A percentile compares a stretch with the other conserved stretches of the same genome.
Evolutionary conservation across 2,113 vertebrate species (phyloP).

Genomic region (Anguilla rostrata): DNA sequence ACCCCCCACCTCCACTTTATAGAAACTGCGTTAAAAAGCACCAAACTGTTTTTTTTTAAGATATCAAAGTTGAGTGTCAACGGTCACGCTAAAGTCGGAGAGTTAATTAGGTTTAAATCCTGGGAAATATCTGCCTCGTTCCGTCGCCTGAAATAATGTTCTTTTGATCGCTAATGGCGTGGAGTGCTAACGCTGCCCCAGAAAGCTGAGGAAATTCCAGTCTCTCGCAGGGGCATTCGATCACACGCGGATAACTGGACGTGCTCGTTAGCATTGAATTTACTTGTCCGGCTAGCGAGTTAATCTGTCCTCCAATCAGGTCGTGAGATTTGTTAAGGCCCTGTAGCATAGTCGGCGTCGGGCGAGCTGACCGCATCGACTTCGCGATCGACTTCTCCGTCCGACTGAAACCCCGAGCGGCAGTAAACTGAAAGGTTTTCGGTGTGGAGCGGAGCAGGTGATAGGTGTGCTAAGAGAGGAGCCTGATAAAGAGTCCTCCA

Average conservation of each 20-base stretch:
- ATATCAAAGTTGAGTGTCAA: not conserved
- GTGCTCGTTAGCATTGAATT: not conserved
- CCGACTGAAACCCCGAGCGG: not conserved
- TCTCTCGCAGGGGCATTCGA: not conserved
- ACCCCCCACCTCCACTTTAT: not conserved
- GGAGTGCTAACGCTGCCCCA: not conserved
- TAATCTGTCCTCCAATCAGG: not conserved
- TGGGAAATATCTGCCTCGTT: not conserved
- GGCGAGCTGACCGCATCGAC: not conserved
- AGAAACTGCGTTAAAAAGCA: not conserved
- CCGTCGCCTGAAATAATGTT: not conserved
- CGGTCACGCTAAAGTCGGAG: not conserved
- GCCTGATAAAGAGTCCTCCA: not conserved
- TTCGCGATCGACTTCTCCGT: not conserved
- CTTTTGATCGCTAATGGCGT: not conserved
- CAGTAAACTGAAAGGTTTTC: not conserved
- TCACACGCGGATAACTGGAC: not conserved
- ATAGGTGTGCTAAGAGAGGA: not conserved
- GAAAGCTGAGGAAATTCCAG: not conserved
- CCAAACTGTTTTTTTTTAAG: not conserved
- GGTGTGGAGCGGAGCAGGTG: not conserved
- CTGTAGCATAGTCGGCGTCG: not conserved
- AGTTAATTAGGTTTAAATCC: not conserved
- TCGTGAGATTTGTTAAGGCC: not conserved
- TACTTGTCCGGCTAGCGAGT: not conserved